Percentiles rank a stretch among this genome's conserved stretches.
These are phyloP conservation scores for Choloepus hoffmanni DNA, from an alignment of 2,113 vertebrate species.

Conservation along the genomic window DNA sequence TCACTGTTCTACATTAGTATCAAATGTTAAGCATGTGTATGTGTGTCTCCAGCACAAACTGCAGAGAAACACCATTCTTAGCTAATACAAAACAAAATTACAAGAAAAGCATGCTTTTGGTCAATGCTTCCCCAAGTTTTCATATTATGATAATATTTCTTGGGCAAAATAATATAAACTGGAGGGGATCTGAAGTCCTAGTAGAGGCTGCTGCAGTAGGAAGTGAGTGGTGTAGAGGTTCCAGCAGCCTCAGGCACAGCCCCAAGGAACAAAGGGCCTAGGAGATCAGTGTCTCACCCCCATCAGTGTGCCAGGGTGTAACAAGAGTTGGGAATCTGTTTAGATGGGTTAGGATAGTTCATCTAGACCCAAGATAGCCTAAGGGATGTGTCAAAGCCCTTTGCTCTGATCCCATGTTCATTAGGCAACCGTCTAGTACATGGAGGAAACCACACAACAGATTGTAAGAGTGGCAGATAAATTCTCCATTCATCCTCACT, in stretches of 20 bases:
- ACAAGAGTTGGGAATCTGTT: not conserved
- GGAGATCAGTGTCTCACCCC: not conserved
- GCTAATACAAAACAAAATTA: not conserved
- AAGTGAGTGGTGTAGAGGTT: not conserved
- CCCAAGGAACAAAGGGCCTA: not conserved
- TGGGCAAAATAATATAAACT: not conserved
- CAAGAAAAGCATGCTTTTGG: not conserved
- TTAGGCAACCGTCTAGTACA: not conserved
- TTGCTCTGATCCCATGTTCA: not conserved
- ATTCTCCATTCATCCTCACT: not conserved
- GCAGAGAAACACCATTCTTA: not conserved
- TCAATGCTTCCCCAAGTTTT: not conserved
- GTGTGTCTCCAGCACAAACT: not conserved
- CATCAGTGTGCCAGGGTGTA: not conserved
- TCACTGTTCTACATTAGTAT: not conserved
- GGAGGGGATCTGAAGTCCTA: not conserved
- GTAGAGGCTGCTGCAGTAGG: not conserved
- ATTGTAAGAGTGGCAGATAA: not conserved
- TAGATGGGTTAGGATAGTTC: not conserved
- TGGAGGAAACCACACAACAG: not conserved
- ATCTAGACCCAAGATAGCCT: not conserved
- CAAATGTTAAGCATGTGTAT: not conserved
- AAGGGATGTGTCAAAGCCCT: not conserved
- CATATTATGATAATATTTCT: not conserved
- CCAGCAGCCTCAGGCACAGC: not conserved